Conservation (phyloP, 1,140 invertebrate genomes). For the Branchinecta lindahli region DNA sequence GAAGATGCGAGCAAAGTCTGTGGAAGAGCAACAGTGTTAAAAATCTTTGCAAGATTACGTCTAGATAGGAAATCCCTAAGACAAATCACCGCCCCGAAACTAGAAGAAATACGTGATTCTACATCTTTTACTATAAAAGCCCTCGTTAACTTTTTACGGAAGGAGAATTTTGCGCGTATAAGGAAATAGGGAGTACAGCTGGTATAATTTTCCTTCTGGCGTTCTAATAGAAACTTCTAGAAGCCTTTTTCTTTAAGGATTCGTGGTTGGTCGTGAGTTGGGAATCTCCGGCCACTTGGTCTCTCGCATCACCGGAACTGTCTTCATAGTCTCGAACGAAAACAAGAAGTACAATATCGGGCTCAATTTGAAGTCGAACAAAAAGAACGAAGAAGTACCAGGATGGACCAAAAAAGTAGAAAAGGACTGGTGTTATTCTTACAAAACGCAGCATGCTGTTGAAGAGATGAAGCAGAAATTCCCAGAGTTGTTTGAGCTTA, state of each 20-base stretch:
- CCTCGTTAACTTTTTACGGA: too few relatives aligned
- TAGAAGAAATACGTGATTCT: too few relatives aligned
- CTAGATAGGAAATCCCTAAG: too few relatives aligned
- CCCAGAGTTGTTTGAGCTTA: conserved; percentile 52
- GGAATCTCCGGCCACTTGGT: conserved; percentile 51
- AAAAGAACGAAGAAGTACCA: conserved; percentile 50
- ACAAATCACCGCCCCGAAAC: too few relatives aligned
- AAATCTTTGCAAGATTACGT: too few relatives aligned
- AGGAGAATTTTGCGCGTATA: too few relatives aligned
- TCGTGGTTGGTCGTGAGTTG: conserved; percentile 35
- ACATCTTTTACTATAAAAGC: too few relatives aligned
- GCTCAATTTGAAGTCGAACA: conserved; percentile 78
- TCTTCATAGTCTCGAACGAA: conserved; percentile 40
- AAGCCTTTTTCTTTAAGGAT: conserved; percentile 13
- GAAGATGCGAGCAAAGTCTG: too few relatives aligned
- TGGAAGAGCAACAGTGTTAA: too few relatives aligned
- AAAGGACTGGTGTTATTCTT: conserved; percentile 59
- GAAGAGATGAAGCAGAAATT: conserved; percentile 48
- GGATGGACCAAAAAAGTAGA: conserved; percentile 61
- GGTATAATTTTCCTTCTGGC: too few relatives aligned
- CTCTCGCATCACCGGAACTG: conserved; percentile 63
- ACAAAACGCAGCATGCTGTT: conserved; percentile 40
- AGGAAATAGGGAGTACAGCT: too few relatives aligned
- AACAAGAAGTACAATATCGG: conserved; percentile 53
- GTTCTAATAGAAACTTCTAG: too few relatives aligned